Evolutionary conservation across 2,113 vertebrate genomes (phyloP).

Genomic region (Dasyornis broadbenti): DNA sequence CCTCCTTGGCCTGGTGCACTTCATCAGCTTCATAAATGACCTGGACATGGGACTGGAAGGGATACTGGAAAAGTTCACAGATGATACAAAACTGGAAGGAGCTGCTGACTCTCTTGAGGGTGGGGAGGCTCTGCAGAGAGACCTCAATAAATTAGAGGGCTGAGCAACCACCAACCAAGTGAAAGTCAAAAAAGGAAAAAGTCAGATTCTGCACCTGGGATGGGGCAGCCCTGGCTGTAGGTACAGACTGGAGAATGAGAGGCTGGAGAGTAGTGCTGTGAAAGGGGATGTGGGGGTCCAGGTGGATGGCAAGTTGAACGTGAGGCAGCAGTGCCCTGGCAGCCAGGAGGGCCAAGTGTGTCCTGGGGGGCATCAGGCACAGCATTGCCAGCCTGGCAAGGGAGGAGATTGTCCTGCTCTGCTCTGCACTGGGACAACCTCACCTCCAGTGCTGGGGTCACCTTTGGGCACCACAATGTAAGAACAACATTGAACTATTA

Average conservation of each 20-base stretch:
- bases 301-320: rapidly evolving
- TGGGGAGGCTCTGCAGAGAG: neutral
- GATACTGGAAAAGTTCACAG: neutral
- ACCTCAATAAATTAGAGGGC: neutral
- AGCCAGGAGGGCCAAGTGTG: rapidly evolving
- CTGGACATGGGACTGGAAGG: neutral
- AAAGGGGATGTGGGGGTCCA: neutral
- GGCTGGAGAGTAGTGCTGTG: rapidly evolving
- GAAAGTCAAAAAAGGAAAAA: neutral
- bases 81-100: too few species aligned
- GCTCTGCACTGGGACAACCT: rapidly evolving
- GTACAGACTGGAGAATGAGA: neutral
- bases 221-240: rapidly evolving
- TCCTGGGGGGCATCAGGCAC: neutral
- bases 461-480: rapidly evolving
- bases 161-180: neutral
- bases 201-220: neutral
- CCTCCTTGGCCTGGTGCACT: rapidly evolving
- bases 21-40: neutral
- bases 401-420: neutral
- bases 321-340: neutral
- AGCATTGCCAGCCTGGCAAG: rapidly evolving
- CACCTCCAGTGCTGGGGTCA: rapidly evolving
- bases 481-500: neutral
- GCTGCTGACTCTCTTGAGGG: neutral